Conservation (phyloP, 2,113 vertebrate genomes). For the Salvelinus sp. region DNA sequence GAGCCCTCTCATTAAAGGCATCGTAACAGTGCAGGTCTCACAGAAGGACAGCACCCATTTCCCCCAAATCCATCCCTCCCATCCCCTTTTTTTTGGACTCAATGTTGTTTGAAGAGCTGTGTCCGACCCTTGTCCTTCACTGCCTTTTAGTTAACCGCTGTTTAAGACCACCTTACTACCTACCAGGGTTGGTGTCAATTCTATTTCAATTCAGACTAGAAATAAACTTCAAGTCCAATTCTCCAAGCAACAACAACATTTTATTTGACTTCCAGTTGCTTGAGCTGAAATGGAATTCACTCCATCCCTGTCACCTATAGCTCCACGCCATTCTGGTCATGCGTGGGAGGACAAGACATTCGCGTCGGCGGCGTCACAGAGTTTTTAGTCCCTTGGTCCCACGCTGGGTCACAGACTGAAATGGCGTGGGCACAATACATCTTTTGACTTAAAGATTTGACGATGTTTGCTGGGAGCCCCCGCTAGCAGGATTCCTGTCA, state of each 20-base stretch:
- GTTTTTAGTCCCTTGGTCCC: constrained; percentile 61
- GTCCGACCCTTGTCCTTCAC: background rate
- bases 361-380: constrained; percentile 44
- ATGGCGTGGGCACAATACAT: constrained; percentile 73
- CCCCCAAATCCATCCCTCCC: background rate
- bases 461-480: constrained; percentile 79
- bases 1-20: constrained; percentile 18
- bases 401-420: constrained; percentile 30
- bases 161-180: background rate
- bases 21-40: constrained; percentile 15
- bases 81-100: background rate
- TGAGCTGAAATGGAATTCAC: constrained; percentile 4
- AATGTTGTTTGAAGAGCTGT: constrained; percentile 25
- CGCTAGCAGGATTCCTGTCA: constrained; percentile 77
- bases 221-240: no score
- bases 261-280: no score
- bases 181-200: no score
- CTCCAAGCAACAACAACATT: no score
- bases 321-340: constrained; percentile 33
- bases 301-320: constrained; percentile 2
- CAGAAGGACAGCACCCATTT: background rate
- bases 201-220: no score
- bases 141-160: constrained; percentile 23
- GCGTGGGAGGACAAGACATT: constrained; percentile 72
- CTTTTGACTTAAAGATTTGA: constrained; percentile 79